Evolutionary conservation across 2,797 vertebrate genomes (phyloP).

Genomic region (Anguilla marmorata): DNA sequence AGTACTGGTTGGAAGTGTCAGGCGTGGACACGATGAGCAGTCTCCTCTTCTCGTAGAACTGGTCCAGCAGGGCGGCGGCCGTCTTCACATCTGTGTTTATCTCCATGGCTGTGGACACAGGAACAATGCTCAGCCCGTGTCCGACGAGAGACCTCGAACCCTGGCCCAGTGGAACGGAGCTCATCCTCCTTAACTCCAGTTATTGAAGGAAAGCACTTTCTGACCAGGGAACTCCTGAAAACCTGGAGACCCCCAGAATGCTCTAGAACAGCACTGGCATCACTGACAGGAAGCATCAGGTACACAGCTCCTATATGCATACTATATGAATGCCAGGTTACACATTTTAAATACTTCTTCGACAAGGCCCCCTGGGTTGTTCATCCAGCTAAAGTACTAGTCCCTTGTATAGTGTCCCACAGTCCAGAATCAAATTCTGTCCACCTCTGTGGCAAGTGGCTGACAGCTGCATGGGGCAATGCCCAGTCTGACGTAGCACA

Average conservation of each 20-base stretch:
- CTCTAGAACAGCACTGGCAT: not conserved
- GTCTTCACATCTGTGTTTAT: slow-evolving; percentile 85
- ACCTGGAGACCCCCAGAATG: not conserved
- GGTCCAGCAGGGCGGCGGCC: slow-evolving; percentile 81
- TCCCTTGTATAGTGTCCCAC: not conserved
- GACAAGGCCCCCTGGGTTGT: not conserved
- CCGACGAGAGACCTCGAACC: not conserved
- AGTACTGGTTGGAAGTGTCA: slow-evolving; percentile 78
- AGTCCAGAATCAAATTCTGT: not conserved
- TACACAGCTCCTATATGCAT: not conserved
- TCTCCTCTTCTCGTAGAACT: slow-evolving; percentile 89
- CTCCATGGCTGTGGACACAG: slow-evolving; percentile 77
- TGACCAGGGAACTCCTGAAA: not conserved
- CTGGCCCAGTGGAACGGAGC: not conserved
- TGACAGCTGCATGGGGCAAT: not conserved
- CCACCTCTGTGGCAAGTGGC: not conserved
- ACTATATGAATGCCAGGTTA: too few relatives aligned
- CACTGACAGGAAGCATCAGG: not conserved
- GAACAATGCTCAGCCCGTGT: not conserved
- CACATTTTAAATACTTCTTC: too few relatives aligned
- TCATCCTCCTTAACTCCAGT: not conserved
- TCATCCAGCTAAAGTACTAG: not conserved
- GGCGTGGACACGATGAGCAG: slow-evolving; percentile 89
- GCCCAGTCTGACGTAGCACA: too few relatives aligned
- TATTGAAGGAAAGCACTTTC: not conserved